Conservation (phyloP, 2,113 vertebrate genomes). For the Sturnira hondurensis region DNA sequence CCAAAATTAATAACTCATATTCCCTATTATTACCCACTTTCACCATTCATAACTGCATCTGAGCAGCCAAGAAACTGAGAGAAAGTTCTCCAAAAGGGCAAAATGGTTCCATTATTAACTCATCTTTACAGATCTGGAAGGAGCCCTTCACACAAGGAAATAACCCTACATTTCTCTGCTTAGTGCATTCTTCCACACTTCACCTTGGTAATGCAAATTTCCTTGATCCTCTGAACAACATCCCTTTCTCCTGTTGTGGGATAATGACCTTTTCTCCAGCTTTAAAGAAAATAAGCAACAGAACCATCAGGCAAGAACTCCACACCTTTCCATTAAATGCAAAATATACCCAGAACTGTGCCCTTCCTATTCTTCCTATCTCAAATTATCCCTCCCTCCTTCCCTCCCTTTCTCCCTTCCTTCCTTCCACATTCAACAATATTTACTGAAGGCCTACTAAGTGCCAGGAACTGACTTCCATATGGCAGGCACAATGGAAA, state of each 20-base stretch:
- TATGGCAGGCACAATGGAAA: neutral
- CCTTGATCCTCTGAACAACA: neutral
- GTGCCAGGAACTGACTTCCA: neutral
- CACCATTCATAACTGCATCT: neutral
- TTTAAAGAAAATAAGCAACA: neutral
- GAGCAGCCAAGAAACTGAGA: neutral
- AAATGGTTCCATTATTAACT: neutral
- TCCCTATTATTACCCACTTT: conserved; percentile 2
- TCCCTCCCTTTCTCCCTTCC: neutral
- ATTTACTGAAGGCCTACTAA: neutral
- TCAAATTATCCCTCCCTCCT: neutral
- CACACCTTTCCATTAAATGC: neutral
- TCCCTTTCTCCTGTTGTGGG: neutral
- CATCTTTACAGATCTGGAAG: neutral
- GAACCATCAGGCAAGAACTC: neutral
- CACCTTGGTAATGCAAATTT: neutral
- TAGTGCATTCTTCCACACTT: neutral
- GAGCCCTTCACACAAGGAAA: neutral
- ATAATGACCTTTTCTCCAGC: neutral
- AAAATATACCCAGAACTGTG: neutral
- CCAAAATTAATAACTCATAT: neutral
- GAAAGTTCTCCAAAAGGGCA: conserved; percentile 2
- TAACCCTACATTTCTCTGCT: neutral
- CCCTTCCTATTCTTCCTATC: neutral
- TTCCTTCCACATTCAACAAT: neutral